phyloP scores from a whole-genome alignment of 2,113 vertebrate species.

The Globicephala melas region DNA sequence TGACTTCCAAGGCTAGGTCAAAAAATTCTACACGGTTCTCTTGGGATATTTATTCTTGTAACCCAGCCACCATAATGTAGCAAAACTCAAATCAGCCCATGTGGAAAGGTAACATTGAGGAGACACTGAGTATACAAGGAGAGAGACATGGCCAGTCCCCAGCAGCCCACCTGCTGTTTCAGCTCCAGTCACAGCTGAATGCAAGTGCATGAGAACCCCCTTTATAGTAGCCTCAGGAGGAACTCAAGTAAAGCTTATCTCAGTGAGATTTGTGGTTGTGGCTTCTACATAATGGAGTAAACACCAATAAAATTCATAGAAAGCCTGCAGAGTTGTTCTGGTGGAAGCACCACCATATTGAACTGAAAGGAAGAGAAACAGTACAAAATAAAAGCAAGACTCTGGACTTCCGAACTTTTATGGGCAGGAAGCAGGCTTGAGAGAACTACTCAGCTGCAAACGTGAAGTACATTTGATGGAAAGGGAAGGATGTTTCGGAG shows the following conservation, averaged over 20 bases:
- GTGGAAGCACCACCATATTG: background rate
- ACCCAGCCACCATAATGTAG: background rate
- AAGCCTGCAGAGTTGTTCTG: background rate
- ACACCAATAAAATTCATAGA: background rate
- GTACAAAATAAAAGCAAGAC: background rate
- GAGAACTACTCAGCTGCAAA: background rate
- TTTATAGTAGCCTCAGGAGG: background rate
- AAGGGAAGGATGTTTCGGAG: background rate
- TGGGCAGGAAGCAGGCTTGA: background rate
- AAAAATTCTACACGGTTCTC: background rate
- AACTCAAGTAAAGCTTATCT: background rate
- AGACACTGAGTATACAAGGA: accelerated
- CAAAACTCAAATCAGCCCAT: background rate
- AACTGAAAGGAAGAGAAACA: background rate
- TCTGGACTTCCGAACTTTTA: background rate
- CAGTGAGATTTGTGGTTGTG: background rate
- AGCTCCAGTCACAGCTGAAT: background rate
- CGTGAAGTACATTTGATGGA: background rate
- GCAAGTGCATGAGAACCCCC: background rate
- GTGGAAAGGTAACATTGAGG: background rate
- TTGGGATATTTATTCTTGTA: background rate
- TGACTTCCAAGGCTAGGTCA: background rate
- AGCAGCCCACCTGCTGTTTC: background rate
- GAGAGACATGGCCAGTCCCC: background rate
- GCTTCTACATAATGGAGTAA: background rate